Evolutionary conservation across 2,888 invertebrate species (phyloP).

Genomic region (Ernsta delagoae): DNA sequence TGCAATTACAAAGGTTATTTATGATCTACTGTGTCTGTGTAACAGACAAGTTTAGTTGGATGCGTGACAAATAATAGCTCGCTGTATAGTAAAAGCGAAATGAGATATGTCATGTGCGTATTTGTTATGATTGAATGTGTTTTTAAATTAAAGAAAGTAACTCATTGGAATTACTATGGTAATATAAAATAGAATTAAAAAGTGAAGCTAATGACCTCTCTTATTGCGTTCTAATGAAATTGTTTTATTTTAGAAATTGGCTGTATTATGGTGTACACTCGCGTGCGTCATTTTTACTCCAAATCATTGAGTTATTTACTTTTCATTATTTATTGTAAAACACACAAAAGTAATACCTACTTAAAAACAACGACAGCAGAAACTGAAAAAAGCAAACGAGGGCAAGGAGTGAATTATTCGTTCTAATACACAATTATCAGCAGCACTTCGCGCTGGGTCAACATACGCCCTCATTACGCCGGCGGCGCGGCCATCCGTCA

Average conservation of each 20-base stretch:
- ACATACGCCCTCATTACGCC: slow-evolving; percentile 12
- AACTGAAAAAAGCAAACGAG: background rate
- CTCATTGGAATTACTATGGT: too few relatives aligned
- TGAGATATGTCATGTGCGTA: background rate
- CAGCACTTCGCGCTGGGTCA: slow-evolving; percentile 9
- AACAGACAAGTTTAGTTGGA: slow-evolving; percentile 1
- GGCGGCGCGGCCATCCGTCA: slow-evolving; percentile 19
- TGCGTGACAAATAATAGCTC: background rate
- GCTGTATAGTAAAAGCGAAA: background rate
- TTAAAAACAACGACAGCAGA: background rate
- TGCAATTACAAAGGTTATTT: slow-evolving; percentile 32
- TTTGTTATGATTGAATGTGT: too few relatives aligned
- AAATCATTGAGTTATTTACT: too few relatives aligned
- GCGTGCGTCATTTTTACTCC: too few relatives aligned
- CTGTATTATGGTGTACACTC: too few relatives aligned
- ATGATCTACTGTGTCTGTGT: slow-evolving; percentile 20
- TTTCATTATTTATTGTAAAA: too few relatives aligned
- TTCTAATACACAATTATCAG: slow-evolving; percentile 11
- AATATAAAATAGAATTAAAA: too few relatives aligned
- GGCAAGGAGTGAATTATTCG: background rate
- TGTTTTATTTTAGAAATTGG: too few relatives aligned
- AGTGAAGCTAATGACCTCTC: too few relatives aligned
- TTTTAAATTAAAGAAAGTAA: too few relatives aligned
- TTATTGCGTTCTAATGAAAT: too few relatives aligned
- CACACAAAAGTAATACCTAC: too few relatives aligned